These are phyloP conservation scores for Lycophotia porphyrea DNA, from an alignment of 2,888 invertebrate species.

Conservation along the genomic window DNA sequence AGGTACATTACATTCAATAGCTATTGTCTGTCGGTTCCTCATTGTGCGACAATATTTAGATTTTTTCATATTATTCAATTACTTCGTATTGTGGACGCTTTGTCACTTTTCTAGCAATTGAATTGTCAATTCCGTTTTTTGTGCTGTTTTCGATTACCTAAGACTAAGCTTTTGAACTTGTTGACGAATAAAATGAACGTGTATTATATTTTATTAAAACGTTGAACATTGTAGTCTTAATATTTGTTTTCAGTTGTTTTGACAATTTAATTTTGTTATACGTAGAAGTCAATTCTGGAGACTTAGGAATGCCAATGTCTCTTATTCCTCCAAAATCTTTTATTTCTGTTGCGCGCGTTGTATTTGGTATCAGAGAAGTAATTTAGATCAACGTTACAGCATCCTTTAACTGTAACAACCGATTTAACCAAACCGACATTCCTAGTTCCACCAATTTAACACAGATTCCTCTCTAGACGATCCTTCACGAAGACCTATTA, in stretches of 20 bases:
- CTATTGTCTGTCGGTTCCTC: constrained; percentile 14
- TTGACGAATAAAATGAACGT: constrained; percentile 22
- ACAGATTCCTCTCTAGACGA: constrained; percentile 84
- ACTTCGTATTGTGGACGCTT: constrained; percentile 42
- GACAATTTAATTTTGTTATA: background rate
- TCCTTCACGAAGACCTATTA: constrained; percentile 89
- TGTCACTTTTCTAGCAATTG: constrained; percentile 57
- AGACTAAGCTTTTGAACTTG: constrained; percentile 44
- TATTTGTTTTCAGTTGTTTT: too few relatives aligned
- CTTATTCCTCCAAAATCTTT: background rate
- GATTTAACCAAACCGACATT: constrained; percentile 64
- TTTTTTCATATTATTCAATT: constrained; percentile 56
- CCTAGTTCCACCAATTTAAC: constrained; percentile 78
- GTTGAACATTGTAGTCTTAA: background rate
- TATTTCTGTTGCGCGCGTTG: background rate
- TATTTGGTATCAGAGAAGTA: background rate
- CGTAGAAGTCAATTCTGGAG: background rate
- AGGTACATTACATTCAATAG: constrained; percentile 31
- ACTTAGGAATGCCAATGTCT: background rate
- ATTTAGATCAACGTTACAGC: constrained; percentile 45
- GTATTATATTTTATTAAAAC: constrained; percentile 5
- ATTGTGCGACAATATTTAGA: constrained; percentile 44
- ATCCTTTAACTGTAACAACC: constrained; percentile 63
- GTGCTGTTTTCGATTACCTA: constrained; percentile 43
- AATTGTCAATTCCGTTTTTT: constrained; percentile 64